Conservation (phyloP, 1,140 invertebrate species). For the Vollenhovia emeryi region DNA sequence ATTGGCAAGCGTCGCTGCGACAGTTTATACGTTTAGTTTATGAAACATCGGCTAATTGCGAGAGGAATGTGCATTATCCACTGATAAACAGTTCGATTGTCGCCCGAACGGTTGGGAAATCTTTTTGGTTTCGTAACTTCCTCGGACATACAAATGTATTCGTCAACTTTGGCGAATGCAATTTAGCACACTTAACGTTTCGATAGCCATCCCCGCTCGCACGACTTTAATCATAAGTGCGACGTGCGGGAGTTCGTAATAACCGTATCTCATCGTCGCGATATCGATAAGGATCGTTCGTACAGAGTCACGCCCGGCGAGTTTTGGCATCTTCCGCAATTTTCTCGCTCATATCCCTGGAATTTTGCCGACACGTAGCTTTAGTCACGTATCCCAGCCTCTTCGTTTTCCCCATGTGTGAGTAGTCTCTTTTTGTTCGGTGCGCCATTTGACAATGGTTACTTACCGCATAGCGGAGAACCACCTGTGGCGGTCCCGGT, state of each 20-base stretch:
- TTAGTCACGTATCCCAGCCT: not conserved
- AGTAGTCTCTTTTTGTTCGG: not conserved
- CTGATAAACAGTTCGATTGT: not conserved
- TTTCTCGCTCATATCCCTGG: not conserved
- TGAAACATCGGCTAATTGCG: not conserved
- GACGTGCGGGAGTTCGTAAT: not conserved
- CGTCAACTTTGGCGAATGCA: not conserved
- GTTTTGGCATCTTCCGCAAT: not conserved
- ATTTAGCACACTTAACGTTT: not conserved
- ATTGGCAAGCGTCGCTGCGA: not conserved
- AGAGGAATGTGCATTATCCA: not conserved
- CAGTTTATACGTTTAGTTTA: not conserved
- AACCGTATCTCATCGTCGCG: not conserved
- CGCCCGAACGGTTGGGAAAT: not conserved
- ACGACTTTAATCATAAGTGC: not conserved
- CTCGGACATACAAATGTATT: not conserved
- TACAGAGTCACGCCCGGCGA: not conserved
- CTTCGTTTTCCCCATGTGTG: not conserved
- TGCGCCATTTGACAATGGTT: not conserved
- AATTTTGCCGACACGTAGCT: not conserved
- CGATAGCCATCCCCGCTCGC: not conserved
- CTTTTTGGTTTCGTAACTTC: not conserved
- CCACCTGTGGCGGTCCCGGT: not conserved
- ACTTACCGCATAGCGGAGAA: not conserved
- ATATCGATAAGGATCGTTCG: not conserved